These are phyloP conservation scores for Calliphora vomitoria DNA, from an alignment of 2,888 invertebrate genomes.

Conservation along the genomic window DNA sequence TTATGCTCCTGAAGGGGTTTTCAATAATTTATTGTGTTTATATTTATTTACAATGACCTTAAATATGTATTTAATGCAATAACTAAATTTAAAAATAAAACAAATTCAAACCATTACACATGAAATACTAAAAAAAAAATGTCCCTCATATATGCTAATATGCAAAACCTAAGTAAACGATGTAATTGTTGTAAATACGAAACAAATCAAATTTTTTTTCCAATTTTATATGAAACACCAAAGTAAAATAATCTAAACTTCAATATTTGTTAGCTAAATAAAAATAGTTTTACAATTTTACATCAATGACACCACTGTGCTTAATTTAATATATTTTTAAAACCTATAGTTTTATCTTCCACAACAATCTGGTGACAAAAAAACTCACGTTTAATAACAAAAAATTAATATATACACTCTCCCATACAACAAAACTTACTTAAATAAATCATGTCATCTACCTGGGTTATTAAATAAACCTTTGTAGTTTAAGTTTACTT, in stretches of 20 bases:
- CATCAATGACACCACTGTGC: background rate
- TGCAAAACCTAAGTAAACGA: too few relatives aligned
- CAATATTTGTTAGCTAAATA: too few relatives aligned
- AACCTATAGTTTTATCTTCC: background rate
- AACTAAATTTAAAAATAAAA: too few relatives aligned
- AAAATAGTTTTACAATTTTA: too few relatives aligned
- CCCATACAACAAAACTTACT: constrained; percentile 10
- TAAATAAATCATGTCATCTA: constrained; percentile 33
- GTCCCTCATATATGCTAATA: too few relatives aligned
- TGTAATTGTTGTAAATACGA: too few relatives aligned
- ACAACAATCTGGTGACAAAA: constrained; percentile 18
- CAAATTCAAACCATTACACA: too few relatives aligned
- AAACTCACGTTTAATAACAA: background rate
- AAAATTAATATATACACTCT: background rate
- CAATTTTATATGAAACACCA: too few relatives aligned
- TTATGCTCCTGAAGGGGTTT: background rate
- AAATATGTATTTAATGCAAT: background rate
- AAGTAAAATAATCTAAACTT: too few relatives aligned
- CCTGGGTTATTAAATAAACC: background rate
- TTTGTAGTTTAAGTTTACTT: background rate
- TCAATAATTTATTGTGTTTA: background rate
- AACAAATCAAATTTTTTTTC: too few relatives aligned
- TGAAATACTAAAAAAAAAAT: too few relatives aligned
- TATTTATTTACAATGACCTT: background rate
- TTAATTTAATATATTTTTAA: background rate